Base-by-base conservation (phyloP, 2,888 invertebrate species). In the Philopedon plagiatum region DNA sequence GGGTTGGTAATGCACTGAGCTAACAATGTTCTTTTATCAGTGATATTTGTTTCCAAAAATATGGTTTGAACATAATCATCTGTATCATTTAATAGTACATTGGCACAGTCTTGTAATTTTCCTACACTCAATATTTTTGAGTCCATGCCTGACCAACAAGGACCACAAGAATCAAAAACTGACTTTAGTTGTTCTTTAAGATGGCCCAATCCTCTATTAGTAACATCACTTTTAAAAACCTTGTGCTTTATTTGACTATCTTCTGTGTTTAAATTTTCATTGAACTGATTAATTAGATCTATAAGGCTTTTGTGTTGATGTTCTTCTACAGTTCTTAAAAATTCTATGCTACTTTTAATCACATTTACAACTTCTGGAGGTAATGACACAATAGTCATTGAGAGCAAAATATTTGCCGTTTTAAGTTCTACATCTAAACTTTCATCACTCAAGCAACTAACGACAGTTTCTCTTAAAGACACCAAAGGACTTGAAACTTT, bases 401-500 rank as follows among this genome's bases (percentile, higher is more conserved):
- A 90, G 37, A 98, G 89, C 62, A 86, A 67, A 46, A 81, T 74
- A 58, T 80, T 75, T 8, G 68, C 49, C 11, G 77, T 76, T 37
- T 78, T 75, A 8, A 80, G 56, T 5, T 72, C 67, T 37, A 65
- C 21, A 19, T 74, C 74, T 26, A 76, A 76, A 34, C 11, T 75
- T 73, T 71, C 18, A 62, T 79, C 88, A 95, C 96, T 82, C 94
- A 94, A 0, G 15, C 92, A 92, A 13, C 90, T 90, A 0, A 97
- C 90, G 62, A 99, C 90, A 0, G 99, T 99, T 86, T 99, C 99
- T 77, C 95, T 89, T 81, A 99, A 96, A 5, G 98, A 95, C 0
- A 99, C 98, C 79, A 99, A 98, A 0, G 99, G 99, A 81, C 94
- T 92, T 0, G 99, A 99, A 0, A 95, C 96, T 75, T 92, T 92